Percentiles rank a stretch among this genome's conserved stretches.
Conservation (phyloP, 1,140 invertebrate genomes). For the Lepidurus couesii region DNA sequence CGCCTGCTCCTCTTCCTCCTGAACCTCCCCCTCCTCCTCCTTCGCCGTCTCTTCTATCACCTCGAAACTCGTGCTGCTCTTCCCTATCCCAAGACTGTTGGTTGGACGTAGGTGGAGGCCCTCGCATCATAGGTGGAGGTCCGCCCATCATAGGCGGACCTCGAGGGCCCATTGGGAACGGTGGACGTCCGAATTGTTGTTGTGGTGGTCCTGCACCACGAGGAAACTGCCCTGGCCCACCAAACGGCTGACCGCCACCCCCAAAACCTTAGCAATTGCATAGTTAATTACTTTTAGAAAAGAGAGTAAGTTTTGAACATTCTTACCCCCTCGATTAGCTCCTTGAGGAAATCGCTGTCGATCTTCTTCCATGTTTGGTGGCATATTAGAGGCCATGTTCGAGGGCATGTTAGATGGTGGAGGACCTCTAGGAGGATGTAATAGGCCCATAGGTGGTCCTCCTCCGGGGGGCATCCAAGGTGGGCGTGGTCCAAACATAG, state of each 20-base stretch:
- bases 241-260: not conserved
- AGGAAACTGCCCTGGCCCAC: not conserved
- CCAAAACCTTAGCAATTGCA: not conserved
- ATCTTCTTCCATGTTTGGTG: not conserved
- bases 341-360: not conserved
- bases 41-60: not conserved
- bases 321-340: not conserved
- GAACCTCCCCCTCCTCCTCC: not conserved
- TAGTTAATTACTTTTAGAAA: not conserved
- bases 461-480: not conserved
- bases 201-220: not conserved
- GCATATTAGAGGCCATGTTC: no score
- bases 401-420: not conserved
- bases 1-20: not conserved
- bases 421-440: not conserved
- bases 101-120: not conserved
- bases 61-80: not conserved
- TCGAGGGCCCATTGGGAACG: constrained; percentile 3
- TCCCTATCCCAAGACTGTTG: not conserved
- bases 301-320: not conserved
- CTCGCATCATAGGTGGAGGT: not conserved
- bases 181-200: not conserved
- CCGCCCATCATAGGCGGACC: not conserved
- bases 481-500: not conserved
- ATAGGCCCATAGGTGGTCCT: not conserved